Evolutionary conservation across 2,888 invertebrate species (phyloP).

Genomic region (Drosophila paracracens): DNA sequence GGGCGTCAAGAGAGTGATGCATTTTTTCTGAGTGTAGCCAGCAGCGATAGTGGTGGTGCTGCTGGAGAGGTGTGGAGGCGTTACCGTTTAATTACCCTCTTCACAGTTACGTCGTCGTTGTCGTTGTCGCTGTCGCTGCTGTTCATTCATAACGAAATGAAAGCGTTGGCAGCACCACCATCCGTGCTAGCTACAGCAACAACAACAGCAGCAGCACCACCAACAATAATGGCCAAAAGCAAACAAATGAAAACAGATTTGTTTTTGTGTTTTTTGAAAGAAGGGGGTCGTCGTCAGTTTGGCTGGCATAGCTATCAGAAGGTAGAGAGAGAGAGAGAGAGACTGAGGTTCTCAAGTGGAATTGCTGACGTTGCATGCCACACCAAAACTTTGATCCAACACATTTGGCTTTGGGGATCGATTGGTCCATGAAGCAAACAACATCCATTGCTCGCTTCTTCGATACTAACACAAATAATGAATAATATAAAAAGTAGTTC

Average conservation of each 20-base stretch:
- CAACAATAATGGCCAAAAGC: background rate
- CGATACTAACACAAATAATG: background rate
- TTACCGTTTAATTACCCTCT: slow-evolving; percentile 65
- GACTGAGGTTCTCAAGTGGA: slow-evolving; percentile 32
- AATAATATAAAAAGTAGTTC: background rate
- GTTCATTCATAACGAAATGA: slow-evolving; percentile 70
- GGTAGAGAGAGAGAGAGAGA: no score
- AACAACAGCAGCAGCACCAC: slow-evolving; percentile 9
- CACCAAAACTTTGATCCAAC: slow-evolving; percentile 28
- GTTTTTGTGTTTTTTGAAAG: slow-evolving; percentile 12
- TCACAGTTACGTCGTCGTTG: slow-evolving; percentile 17
- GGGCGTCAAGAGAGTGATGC: slow-evolving; percentile 20
- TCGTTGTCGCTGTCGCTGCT: slow-evolving; percentile 21
- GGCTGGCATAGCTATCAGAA: slow-evolving; percentile 47
- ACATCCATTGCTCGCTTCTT: background rate
- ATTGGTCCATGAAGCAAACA: slow-evolving; percentile 1
- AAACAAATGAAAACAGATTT: slow-evolving; percentile 38
- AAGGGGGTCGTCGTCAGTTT: slow-evolving; percentile 52
- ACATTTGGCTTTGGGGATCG: slow-evolving; percentile 36
- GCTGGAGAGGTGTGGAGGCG: slow-evolving; percentile 16
- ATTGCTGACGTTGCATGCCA: slow-evolving; percentile 41
- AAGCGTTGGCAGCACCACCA: slow-evolving; percentile 25
- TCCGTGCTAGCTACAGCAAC: slow-evolving; percentile 1
- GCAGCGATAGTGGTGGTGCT: background rate
- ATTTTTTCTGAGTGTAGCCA: background rate